phyloP scores from a whole-genome alignment of 1,140 invertebrate species.

The Dufourea novaeangliae region DNA sequence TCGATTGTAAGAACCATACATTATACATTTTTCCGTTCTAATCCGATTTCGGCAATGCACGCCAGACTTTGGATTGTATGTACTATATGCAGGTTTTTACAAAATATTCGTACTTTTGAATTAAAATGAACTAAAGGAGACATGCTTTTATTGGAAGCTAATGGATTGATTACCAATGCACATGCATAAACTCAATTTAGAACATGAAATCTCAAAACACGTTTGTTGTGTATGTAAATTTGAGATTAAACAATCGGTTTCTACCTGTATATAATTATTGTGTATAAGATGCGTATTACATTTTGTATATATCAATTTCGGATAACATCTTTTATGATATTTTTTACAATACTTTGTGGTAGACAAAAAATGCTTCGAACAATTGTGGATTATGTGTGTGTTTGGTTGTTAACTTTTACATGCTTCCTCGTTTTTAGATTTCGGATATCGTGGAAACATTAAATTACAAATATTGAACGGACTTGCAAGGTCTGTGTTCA shows the following conservation, averaged over 20 bases:
- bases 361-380: slow-evolving; percentile 36
- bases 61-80: not conserved
- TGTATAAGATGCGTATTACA: slow-evolving; percentile 18
- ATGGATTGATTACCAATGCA: slow-evolving; percentile 18
- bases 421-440: slow-evolving; percentile 15
- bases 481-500: slow-evolving; percentile 44
- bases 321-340: slow-evolving; percentile 54
- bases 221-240: slow-evolving; percentile 37
- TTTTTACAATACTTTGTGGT: slow-evolving; percentile 48
- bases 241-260: slow-evolving; percentile 11
- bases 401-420: slow-evolving; percentile 36
- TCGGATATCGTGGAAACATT: slow-evolving; percentile 19
- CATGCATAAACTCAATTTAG: slow-evolving; percentile 25
- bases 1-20: not conserved
- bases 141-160: slow-evolving; percentile 14
- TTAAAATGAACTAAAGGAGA: not conserved
- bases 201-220: not conserved
- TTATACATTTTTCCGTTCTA: slow-evolving; percentile 1
- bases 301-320: slow-evolving; percentile 53
- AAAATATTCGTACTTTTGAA: not conserved
- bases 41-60: not conserved
- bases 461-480: slow-evolving; percentile 37
- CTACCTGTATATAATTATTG: slow-evolving; percentile 42
- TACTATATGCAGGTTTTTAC: slow-evolving; percentile 17
- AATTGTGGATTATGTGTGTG: slow-evolving; percentile 30